Conservation (phyloP, 2,113 vertebrate species). For the Otis tarda region DNA sequence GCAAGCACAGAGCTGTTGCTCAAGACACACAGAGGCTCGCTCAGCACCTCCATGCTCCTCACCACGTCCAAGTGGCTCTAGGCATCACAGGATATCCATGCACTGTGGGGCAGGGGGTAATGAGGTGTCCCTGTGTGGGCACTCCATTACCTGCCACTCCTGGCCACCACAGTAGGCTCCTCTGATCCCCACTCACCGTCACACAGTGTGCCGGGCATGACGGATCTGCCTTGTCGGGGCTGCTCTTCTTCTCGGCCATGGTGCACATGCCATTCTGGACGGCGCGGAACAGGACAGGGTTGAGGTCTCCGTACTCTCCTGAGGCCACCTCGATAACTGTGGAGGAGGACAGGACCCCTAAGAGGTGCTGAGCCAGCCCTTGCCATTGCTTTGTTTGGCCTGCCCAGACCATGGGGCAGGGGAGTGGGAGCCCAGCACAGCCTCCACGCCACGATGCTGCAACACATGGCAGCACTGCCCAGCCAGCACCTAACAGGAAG, state of each 20-base stretch:
- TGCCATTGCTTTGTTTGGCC: background rate
- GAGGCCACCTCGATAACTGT: conserved; percentile 98
- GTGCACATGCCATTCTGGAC: conserved; percentile 93
- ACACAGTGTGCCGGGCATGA: conserved; percentile 80
- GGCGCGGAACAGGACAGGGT: conserved; percentile 91
- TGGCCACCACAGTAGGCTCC: background rate
- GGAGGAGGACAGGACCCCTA: background rate
- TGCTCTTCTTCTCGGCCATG: conserved; percentile 89
- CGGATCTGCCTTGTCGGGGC: conserved; percentile 81
- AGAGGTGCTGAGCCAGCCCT: background rate
- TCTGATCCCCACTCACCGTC: conserved; percentile 75
- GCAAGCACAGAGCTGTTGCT: background rate
- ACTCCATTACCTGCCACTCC: background rate
- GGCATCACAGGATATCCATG: background rate
- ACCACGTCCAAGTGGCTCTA: background rate
- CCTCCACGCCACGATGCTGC: background rate
- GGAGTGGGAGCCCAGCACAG: background rate
- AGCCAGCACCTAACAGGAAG: background rate
- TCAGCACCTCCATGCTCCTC: background rate
- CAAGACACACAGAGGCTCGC: background rate
- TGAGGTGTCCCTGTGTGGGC: background rate
- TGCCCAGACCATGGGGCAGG: background rate
- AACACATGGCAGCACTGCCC: background rate
- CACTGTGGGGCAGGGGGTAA: background rate
- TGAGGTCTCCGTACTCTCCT: conserved; percentile 96